phyloP scores from a whole-genome alignment of 2,797 vertebrate genomes.

The Pristis pectinata region DNA sequence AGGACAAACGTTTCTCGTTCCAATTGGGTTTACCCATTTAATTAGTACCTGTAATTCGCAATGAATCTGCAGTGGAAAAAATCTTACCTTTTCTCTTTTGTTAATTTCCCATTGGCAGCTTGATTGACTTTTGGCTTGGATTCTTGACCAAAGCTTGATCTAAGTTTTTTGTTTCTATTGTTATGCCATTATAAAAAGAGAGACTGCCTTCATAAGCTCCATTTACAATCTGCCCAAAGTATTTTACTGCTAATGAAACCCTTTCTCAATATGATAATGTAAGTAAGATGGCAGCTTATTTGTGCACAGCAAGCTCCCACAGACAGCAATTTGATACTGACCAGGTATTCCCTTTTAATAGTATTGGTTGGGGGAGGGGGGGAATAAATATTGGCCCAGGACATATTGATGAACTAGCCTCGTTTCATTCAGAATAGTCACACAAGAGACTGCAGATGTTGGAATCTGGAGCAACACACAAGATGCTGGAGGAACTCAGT shows the following conservation, averaged over 20 bases:
- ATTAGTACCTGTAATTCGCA: conserved; percentile 8
- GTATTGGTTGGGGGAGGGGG: not conserved
- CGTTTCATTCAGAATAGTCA: no score
- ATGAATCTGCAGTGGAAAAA: not conserved
- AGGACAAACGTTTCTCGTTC: conserved; percentile 7
- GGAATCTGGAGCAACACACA: no score
- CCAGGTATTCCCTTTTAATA: not conserved
- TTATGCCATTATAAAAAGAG: not conserved
- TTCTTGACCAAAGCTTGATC: not conserved
- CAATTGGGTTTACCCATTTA: not conserved
- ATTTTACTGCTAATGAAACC: not conserved
- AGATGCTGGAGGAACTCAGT: no score
- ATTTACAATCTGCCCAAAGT: not conserved
- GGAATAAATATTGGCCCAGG: not conserved
- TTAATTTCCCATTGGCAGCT: not conserved
- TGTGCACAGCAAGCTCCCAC: not conserved
- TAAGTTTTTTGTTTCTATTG: not conserved
- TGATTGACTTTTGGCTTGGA: not conserved
- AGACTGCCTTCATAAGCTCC: not conserved
- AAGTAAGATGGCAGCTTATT: not conserved
- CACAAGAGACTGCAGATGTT: no score
- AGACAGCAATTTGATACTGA: no score
- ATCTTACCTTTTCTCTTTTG: not conserved
- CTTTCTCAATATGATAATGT: not conserved
- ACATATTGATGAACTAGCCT: not conserved